Evolutionary conservation across 2,888 invertebrate species (phyloP), one percentile per base, ranked within the genome.

Genomic region (Lacanobia oleracea): DNA sequence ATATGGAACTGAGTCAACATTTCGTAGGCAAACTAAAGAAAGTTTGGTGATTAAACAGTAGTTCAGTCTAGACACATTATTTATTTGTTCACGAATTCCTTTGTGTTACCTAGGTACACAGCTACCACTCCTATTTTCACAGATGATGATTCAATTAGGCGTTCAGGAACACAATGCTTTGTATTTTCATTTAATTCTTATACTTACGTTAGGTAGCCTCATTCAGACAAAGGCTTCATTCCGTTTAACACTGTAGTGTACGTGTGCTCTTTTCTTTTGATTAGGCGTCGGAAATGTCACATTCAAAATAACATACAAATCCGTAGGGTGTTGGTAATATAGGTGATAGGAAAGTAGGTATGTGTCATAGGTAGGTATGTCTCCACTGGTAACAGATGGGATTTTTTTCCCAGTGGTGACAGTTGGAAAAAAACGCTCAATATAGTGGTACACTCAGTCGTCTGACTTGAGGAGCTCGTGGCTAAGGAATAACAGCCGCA

Each of bases 1-100:
- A 27, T 40, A 18, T 70, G 70, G 70, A 50, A 27, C 27, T 7
- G 16, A 10, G 40, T 40, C 70, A 70, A 70, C 56, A 40, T 1
- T 33, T 33, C 33, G 33, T 33, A 4, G 23, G 16, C 16, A 53
- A n/a, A n/a, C n/a, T n/a, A 33, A 54, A 14, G 21, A 68, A 51
- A 10, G 8, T 45, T 68, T 33, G 7, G 0, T 43, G 21, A 18
- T 43, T 12, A 67, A 21, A 67, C 33, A 68, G 10, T 14, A 10
- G 18, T 51, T 40, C 18, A 18, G 54, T 53, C 27, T 54, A 37
- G 14, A 23, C 23, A 8, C 10, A 69, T n/a, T 8, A 23, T 23
- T 37, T 45, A 10, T 37, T 69, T 37, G 54, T 54, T 10, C 45
- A 23, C 45, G 8, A 2, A n/a, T 43, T 43, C 12, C 12, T 43